Evolutionary conservation across 1,140 invertebrate genomes (phyloP).

Genomic region (Aphidius gifuensis): DNA sequence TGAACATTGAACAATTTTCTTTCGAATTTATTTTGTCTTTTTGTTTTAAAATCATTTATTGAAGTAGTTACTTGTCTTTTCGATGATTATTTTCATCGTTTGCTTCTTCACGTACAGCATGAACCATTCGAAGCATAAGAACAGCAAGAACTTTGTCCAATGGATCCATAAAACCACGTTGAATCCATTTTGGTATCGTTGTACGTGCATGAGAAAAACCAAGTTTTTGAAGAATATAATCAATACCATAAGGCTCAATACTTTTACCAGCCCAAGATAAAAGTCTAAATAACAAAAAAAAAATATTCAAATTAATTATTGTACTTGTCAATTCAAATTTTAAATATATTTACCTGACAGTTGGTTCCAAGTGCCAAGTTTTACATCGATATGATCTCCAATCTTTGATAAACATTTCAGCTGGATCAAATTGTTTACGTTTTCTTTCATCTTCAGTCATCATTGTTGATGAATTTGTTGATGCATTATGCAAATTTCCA

Average conservation of each 20-base stretch:
- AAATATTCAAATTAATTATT: background rate
- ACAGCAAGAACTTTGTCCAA: slow-evolving; percentile 81
- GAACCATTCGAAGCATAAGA: slow-evolving; percentile 66
- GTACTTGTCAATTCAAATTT: background rate
- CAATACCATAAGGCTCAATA: slow-evolving; percentile 95
- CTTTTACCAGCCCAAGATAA: slow-evolving; percentile 94
- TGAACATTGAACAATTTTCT: slow-evolving; percentile 8
- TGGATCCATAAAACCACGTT: slow-evolving; percentile 95
- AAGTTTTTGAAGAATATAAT: slow-evolving; percentile 94
- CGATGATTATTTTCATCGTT: slow-evolving; percentile 44
- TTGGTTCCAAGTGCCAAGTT: slow-evolving; percentile 97
- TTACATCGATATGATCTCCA: slow-evolving; percentile 92
- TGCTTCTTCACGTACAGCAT: slow-evolving; percentile 46
- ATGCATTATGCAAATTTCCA: slow-evolving; percentile 25
- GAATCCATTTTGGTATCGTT: slow-evolving; percentile 99
- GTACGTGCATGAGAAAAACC: slow-evolving; percentile 95
- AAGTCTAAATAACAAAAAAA: slow-evolving; percentile 54
- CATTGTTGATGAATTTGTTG: slow-evolving; percentile 31
- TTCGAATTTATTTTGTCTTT: background rate
- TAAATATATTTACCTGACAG: slow-evolving; percentile 67
- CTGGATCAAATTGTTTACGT: slow-evolving; percentile 55
- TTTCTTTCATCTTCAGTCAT: slow-evolving; percentile 51
- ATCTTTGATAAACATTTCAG: slow-evolving; percentile 74
- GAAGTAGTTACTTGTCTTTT: slow-evolving; percentile 40
- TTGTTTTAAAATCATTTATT: background rate